Base-by-base conservation (phyloP, 2,797 vertebrate species). In the Australoheros facetus region DNA sequence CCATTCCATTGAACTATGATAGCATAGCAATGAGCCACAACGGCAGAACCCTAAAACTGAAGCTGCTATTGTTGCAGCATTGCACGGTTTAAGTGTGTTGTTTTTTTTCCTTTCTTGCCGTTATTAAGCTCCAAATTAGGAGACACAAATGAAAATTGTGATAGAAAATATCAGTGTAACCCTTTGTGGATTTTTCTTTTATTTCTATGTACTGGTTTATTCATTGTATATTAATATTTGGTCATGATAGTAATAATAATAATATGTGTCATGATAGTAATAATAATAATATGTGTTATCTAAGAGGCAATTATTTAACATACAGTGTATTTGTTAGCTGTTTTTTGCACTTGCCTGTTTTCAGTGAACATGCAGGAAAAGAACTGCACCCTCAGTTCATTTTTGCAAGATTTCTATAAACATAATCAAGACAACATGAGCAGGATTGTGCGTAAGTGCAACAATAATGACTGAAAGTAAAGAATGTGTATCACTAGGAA, bases 401-500 rank as follows among this genome's bases (percentile, higher is more conserved):
- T 48, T 48, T 30, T 66, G 62, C 10, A 51, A 69, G 10, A 30
- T 42, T 42, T 69, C 26, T 30, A 4, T 66, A 48, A 66, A 66
- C 28, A 1, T 0, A 66, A 48, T 82, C 48, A 69, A 79, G 53
- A 59, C 28, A 5, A 69, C 26, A 21, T 32, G 9, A 30, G 28
- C 28, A 28, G 10, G 17, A 30, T 26, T 72, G 42, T 45, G 32
- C 42, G 11, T 75, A 60, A n/a, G 21, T 12, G 53, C 30, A 37
- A 2, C 21, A 34, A 14, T 56, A 83, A 59, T 51, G 28, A 69
- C 1, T 48, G 10, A 64, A 6, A 56, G 28, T 8, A 13, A 81
- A 75, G 30, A 66, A 16, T n/a, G n/a, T n/a, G 23, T 39, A 60
- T 53, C 62, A 74, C 8, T 56, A 60, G 53, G 34, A 83, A 71